Percentiles rank a stretch among this genome's conserved stretches.
phyloP scores from a whole-genome alignment of 1,140 invertebrate genomes.

The Drosophila parvula region DNA sequence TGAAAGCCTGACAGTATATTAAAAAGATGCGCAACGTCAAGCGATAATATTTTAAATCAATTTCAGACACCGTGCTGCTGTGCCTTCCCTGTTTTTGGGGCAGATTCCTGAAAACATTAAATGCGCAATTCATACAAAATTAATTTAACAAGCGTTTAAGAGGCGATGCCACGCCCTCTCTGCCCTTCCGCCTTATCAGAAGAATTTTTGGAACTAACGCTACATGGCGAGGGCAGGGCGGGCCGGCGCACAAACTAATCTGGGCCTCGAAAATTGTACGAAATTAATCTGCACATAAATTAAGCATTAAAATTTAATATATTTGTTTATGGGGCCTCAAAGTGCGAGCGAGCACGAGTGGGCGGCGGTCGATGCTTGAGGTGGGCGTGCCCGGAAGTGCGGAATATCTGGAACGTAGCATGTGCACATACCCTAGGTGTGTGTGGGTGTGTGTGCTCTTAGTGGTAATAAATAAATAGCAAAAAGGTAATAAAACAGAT shows the following conservation, averaged over 20 bases:
- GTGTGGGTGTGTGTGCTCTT: constrained; percentile 22
- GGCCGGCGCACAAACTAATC: constrained; percentile 49
- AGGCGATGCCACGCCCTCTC: constrained; percentile 7
- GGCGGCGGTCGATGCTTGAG: constrained; percentile 1
- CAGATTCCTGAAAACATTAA: constrained; percentile 23
- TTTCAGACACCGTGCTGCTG: not conserved
- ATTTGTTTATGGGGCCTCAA: constrained; percentile 60
- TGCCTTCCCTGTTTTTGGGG: not conserved
- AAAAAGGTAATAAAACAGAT: constrained; percentile 63
- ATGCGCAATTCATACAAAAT: constrained; percentile 34
- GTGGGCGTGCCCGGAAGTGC: constrained; percentile 38
- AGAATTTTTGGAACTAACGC: constrained; percentile 10
- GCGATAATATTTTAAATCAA: not conserved
- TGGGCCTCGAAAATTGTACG: constrained; percentile 63
- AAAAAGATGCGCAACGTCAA: not conserved
- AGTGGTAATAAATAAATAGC: constrained; percentile 64
- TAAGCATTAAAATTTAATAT: constrained; percentile 70
- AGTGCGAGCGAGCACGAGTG: constrained; percentile 22
- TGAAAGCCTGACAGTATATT: too few species aligned
- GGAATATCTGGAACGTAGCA: constrained; percentile 13
- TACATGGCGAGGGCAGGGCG: constrained; percentile 2
- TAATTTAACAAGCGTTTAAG: constrained; percentile 35
- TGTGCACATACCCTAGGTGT: constrained; percentile 1
- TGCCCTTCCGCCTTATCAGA: not conserved
- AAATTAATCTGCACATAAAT: constrained; percentile 69